Evolutionary conservation across 2,797 vertebrate genomes (phyloP).

Genomic region (Microchirus variegatus): DNA sequence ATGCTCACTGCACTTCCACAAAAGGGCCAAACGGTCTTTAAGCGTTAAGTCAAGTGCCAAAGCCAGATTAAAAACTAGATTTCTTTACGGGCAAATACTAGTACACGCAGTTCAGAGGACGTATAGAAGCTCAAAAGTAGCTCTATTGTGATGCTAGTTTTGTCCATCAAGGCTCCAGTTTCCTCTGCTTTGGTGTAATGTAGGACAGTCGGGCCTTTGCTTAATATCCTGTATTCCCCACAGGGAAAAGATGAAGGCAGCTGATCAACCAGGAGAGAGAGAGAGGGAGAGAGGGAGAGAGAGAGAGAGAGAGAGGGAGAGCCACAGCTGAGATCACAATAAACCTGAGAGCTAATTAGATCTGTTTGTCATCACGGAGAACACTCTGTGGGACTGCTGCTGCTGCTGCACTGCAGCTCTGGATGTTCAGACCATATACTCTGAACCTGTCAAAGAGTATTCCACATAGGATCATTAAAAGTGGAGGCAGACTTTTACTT

Average conservation of each 20-base stretch:
- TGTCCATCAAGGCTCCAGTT: slow-evolving; percentile 8
- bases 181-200: slow-evolving; percentile 14
- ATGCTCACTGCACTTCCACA: not conserved
- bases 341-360: slow-evolving; percentile 59
- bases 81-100: not conserved
- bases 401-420: too few relatives aligned
- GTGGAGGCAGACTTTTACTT: slow-evolving; percentile 1
- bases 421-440: slow-evolving; percentile 9
- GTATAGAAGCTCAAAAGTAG: too few relatives aligned
- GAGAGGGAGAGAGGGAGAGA: too few relatives aligned
- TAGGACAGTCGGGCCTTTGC: slow-evolving; percentile 17
- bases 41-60: slow-evolving; percentile 12
- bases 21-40: slow-evolving; percentile 18
- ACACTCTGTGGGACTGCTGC: slow-evolving; percentile 29
- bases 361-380: slow-evolving; percentile 45
- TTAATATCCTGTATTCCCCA: slow-evolving; percentile 49
- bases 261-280: slow-evolving; percentile 46
- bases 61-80: not conserved
- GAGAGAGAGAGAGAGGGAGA: too few relatives aligned
- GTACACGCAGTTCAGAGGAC: too few relatives aligned
- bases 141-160: slow-evolving; percentile 3
- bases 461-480: slow-evolving; percentile 35
- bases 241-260: slow-evolving; percentile 43
- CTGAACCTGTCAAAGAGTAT: slow-evolving; percentile 22
- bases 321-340: slow-evolving; percentile 42